Conservation (phyloP, 2,113 vertebrate species). For the Sturnira hondurensis region DNA sequence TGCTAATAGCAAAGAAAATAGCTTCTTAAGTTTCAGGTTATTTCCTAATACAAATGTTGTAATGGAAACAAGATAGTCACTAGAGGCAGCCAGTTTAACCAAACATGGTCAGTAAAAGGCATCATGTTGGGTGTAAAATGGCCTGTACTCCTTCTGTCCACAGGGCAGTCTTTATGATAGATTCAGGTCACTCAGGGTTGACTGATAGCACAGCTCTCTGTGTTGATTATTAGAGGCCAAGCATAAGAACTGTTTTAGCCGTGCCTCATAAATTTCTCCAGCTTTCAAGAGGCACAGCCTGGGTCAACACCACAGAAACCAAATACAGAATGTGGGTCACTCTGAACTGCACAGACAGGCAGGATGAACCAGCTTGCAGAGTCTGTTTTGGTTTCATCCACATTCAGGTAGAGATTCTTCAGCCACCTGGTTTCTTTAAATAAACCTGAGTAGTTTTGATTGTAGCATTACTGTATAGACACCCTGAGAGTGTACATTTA, state of each 20-base stretch:
- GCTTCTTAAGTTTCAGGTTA: conserved; percentile 57
- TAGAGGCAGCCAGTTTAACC: conserved; percentile 37
- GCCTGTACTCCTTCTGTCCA: background rate
- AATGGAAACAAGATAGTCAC: conserved; percentile 63
- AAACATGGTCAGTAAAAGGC: conserved; percentile 37
- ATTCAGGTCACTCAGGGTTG: background rate
- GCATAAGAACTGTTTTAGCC: conserved; percentile 23
- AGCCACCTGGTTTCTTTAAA: background rate
- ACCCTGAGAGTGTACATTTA: background rate
- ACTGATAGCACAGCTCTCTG: background rate
- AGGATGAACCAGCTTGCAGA: background rate
- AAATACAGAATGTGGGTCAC: background rate
- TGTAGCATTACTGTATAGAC: background rate
- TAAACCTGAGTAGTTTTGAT: background rate
- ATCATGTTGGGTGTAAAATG: background rate
- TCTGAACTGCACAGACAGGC: background rate
- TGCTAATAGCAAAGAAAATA: conserved; percentile 61
- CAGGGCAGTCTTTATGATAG: conserved; percentile 43
- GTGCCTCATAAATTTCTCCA: conserved; percentile 35
- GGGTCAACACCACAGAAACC: background rate
- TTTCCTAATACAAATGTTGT: conserved; percentile 59
- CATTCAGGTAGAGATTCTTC: background rate
- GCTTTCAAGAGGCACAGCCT: background rate
- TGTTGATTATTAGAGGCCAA: conserved; percentile 46
- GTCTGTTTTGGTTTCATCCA: background rate